phyloP scores from a whole-genome alignment of 2,888 invertebrate genomes.

The Xestia sexstrigata region DNA sequence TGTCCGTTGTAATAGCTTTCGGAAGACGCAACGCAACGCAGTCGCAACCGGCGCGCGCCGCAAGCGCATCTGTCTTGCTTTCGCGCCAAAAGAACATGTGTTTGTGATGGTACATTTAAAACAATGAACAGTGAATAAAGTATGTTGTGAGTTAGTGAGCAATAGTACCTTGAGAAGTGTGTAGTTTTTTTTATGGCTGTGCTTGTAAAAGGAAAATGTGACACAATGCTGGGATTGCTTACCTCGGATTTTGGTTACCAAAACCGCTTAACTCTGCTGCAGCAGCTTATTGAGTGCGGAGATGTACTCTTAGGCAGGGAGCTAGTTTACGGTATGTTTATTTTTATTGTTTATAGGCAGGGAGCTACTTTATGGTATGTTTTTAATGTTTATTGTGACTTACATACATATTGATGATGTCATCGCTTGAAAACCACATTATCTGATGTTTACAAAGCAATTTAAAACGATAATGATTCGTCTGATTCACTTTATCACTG shows the following conservation, averaged over 20 bases:
- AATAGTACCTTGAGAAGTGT: constrained; percentile 35
- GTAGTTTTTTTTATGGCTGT: constrained; percentile 32
- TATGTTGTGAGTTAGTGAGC: constrained; percentile 30
- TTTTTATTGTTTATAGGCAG: constrained; percentile 27
- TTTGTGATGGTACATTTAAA: constrained; percentile 60
- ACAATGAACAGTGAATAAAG: constrained; percentile 49
- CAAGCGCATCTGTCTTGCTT: constrained; percentile 84
- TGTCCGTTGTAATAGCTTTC: constrained; percentile 87
- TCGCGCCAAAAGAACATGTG: constrained; percentile 84
- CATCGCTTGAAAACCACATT: constrained; percentile 5
- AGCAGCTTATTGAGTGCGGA: constrained; percentile 87
- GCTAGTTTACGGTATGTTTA: constrained; percentile 78
- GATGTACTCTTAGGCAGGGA: constrained; percentile 83
- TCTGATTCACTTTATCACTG: constrained; percentile 27
- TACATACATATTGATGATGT: background rate
- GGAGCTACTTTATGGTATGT: constrained; percentile 79
- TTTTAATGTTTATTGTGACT: constrained; percentile 13
- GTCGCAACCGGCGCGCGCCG: constrained; percentile 78
- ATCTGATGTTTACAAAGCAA: constrained; percentile 15
- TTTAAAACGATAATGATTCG: constrained; percentile 18
- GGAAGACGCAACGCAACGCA: constrained; percentile 86
- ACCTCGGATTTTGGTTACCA: constrained; percentile 86
- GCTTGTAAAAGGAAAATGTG: constrained; percentile 57
- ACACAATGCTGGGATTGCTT: constrained; percentile 85
- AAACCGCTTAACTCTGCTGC: constrained; percentile 83